phyloP scores from a whole-genome alignment of 1,140 invertebrate species.

The Apis laboriosa region DNA sequence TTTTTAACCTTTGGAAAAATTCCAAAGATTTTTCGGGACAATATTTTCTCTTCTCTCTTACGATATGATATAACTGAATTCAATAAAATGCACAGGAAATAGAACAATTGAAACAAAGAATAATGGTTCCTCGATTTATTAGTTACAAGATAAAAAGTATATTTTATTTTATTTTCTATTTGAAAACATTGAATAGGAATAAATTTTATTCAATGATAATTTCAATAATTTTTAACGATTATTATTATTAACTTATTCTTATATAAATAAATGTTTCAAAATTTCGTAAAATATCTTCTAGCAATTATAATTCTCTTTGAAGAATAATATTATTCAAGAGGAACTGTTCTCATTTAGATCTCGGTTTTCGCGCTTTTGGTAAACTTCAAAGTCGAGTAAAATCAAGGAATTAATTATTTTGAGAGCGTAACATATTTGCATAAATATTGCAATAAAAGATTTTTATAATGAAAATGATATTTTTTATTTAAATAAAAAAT shows the following conservation, averaged over 20 bases:
- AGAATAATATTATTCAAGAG: slow-evolving; percentile 6
- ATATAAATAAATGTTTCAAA: background rate
- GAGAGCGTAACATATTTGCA: background rate
- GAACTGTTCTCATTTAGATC: background rate
- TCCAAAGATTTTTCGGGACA: background rate
- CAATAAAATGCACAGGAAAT: slow-evolving; percentile 2
- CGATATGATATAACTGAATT: background rate
- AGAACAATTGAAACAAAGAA: background rate
- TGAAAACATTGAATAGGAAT: background rate
- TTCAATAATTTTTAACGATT: background rate
- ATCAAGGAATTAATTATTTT: slow-evolving; percentile 24
- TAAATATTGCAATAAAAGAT: background rate
- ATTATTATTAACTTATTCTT: background rate
- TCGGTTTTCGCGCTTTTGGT: background rate
- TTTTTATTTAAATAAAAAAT: background rate
- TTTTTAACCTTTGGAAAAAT: background rate
- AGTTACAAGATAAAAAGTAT: background rate
- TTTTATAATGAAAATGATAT: slow-evolving; percentile 31
- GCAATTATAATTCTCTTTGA: background rate
- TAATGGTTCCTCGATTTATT: background rate
- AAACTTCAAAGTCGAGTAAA: slow-evolving; percentile 5
- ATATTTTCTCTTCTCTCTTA: background rate
- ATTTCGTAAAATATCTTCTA: slow-evolving; percentile 4
- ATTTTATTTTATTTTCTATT: background rate
- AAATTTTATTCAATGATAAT: background rate